A percentile compares a stretch with the other conserved stretches of the same genome.
phyloP scores from a whole-genome alignment of 2,888 invertebrate species.

The Diaprepes abbreviatus region DNA sequence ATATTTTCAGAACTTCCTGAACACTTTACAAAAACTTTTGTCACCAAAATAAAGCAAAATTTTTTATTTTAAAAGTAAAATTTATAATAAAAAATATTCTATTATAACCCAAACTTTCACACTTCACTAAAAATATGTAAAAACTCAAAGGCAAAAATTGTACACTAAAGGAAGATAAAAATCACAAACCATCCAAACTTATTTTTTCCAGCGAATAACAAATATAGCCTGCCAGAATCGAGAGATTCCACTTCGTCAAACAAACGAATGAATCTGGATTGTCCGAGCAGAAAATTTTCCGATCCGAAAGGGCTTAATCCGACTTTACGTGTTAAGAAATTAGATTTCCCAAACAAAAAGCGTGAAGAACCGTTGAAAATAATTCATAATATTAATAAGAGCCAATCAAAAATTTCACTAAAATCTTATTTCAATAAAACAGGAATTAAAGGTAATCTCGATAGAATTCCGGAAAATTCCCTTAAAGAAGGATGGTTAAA shows the following conservation, averaged over 20 bases:
- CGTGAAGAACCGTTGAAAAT: constrained; percentile 54
- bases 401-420: constrained; percentile 64
- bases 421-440: constrained; percentile 68
- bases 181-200: background rate
- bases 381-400: constrained; percentile 59
- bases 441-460: constrained; percentile 35
- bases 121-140: too few relatives aligned
- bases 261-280: constrained; percentile 9
- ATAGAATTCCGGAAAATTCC: constrained; percentile 63
- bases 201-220: constrained; percentile 14
- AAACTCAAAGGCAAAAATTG: too few relatives aligned
- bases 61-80: too few relatives aligned
- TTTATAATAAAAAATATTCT: too few relatives aligned
- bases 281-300: constrained; percentile 32
- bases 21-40: too few relatives aligned
- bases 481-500: constrained; percentile 70
- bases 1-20: too few relatives aligned
- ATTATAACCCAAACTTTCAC: too few relatives aligned
- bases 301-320: constrained; percentile 43
- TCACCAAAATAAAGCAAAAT: too few relatives aligned
- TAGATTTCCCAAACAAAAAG: constrained; percentile 43
- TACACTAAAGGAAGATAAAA: too few relatives aligned
- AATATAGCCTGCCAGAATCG: background rate
- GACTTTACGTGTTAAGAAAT: constrained; percentile 51
- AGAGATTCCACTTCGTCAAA: constrained; percentile 22